These are phyloP conservation scores for Mesorhabditis sp. DNA, from an alignment of 2,888 invertebrate genomes.

Conservation along the genomic window DNA sequence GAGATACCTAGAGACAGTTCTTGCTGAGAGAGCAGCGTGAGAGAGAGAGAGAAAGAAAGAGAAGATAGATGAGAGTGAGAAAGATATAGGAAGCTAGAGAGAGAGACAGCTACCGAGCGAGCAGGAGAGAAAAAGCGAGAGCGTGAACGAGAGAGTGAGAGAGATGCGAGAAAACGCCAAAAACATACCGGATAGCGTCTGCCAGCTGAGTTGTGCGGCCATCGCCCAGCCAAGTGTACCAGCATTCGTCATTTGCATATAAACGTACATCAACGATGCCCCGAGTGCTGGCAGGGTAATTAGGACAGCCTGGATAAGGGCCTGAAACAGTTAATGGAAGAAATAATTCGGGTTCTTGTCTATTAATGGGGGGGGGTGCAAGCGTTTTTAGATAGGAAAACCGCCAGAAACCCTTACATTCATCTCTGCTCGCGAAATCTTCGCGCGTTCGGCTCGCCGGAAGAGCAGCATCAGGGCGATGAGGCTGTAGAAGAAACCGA, in stretches of 20 bases:
- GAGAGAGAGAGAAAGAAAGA: too few species aligned
- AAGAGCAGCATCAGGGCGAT: background rate
- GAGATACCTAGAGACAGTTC: too few species aligned
- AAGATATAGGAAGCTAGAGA: too few species aligned
- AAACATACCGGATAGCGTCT: background rate
- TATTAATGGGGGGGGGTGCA: background rate
- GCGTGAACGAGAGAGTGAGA: too few species aligned
- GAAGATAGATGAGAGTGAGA: too few species aligned
- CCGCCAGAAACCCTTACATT: conserved; percentile 1
- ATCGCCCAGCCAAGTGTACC: background rate
- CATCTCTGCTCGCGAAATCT: background rate
- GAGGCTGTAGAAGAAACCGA: background rate
- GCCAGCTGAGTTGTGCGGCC: background rate
- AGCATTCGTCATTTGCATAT: background rate
- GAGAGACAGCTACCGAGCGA: too few species aligned
- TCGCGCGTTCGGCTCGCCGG: background rate
- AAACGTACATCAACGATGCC: background rate
- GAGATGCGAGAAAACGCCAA: too few species aligned
- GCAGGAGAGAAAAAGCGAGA: too few species aligned
- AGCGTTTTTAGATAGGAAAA: background rate
- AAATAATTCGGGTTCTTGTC: background rate
- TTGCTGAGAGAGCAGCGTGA: too few species aligned
- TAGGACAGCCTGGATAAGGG: background rate
- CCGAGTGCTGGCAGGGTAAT: background rate
- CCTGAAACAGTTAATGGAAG: background rate